Conservation (phyloP, 1,140 invertebrate genomes). For the Amyelois transitella region DNA sequence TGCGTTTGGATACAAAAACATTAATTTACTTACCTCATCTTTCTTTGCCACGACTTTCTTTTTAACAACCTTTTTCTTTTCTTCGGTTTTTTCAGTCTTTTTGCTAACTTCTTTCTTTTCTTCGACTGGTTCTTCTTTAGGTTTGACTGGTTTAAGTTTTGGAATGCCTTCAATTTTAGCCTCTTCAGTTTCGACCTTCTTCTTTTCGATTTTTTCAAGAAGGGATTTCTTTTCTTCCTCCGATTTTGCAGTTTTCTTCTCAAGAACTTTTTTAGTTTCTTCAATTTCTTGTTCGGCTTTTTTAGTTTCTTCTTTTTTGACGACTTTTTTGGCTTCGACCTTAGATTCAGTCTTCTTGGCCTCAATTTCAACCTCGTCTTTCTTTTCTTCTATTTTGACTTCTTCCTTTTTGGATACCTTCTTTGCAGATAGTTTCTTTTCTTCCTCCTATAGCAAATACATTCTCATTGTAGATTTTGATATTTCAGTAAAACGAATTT, state of each 20-base stretch:
- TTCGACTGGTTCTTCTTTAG: conserved; percentile 70
- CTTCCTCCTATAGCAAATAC: conserved; percentile 23
- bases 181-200: conserved; percentile 65
- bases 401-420: conserved; percentile 66
- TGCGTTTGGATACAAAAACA: conserved; percentile 7
- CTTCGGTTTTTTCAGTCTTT: conserved; percentile 56
- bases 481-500: neutral
- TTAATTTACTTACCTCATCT: conserved; percentile 62
- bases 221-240: conserved; percentile 73
- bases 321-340: conserved; percentile 35
- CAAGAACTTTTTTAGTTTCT: conserved; percentile 65
- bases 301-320: conserved; percentile 51
- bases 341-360: conserved; percentile 34
- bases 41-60: conserved; percentile 69
- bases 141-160: conserved; percentile 73
- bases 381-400: conserved; percentile 59
- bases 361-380: conserved; percentile 57
- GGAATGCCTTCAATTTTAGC: conserved; percentile 72
- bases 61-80: conserved; percentile 68
- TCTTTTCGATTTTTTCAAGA: conserved; percentile 70
- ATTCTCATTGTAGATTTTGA: neutral
- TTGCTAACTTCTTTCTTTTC: conserved; percentile 61
- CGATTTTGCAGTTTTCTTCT: conserved; percentile 73
- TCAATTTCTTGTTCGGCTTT: conserved; percentile 69
- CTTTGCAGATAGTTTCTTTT: conserved; percentile 63